Percentiles rank a stretch among this genome's conserved stretches.
Evolutionary conservation across 1,140 invertebrate genomes (phyloP).

Genomic region (Dreissena polymorpha): DNA sequence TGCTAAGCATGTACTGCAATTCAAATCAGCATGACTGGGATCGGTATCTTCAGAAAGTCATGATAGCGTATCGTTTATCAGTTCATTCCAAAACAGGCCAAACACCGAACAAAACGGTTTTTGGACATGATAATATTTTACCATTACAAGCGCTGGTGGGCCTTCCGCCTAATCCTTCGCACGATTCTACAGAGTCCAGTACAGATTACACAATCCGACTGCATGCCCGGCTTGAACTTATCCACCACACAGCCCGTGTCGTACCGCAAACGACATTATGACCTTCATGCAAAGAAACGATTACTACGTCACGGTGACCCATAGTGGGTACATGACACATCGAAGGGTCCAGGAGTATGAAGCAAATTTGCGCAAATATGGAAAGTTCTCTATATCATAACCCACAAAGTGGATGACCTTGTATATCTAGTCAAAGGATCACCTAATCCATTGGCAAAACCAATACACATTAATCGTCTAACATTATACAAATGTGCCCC

Average conservation of each 20-base stretch:
- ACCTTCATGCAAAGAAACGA: constrained; percentile 17
- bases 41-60: no score
- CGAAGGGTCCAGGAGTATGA: neutral
- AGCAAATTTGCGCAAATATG: constrained; percentile 17
- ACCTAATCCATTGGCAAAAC: neutral
- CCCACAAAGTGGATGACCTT: no score
- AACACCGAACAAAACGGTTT: constrained; percentile 61
- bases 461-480: neutral
- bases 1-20: no score
- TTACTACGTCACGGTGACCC: neutral
- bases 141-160: no score
- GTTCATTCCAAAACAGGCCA: constrained; percentile 58
- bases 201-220: no score
- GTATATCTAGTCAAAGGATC: neutral
- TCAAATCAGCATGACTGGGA: no score
- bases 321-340: constrained; percentile 25
- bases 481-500: no score
- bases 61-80: constrained; percentile 61
- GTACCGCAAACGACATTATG: constrained; percentile 27
- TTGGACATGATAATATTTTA: no score
- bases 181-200: no score
- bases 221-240: no score
- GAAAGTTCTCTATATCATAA: constrained; percentile 15
- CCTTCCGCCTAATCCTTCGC: no score
- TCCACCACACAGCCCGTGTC: no score